phyloP scores from a whole-genome alignment of 2,113 vertebrate species.

The Cisticola juncidis region DNA sequence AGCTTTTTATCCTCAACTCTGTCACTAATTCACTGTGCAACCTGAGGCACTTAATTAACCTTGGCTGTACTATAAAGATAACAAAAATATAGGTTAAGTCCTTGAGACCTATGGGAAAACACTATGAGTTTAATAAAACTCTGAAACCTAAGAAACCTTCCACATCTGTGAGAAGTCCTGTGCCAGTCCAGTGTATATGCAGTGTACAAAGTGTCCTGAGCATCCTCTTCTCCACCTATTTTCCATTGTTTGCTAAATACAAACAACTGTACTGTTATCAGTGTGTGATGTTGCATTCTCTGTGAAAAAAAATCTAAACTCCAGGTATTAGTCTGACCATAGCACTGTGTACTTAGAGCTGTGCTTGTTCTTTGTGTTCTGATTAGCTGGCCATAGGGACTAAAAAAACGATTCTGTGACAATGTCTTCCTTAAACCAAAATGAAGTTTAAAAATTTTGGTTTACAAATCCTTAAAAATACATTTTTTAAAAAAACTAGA shows the following conservation, averaged over 20 bases:
- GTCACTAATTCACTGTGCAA: conserved; percentile 1
- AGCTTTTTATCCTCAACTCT: background rate
- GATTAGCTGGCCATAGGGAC: background rate
- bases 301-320: background rate
- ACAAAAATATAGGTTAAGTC: conserved; percentile 29
- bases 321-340: background rate
- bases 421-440: background rate
- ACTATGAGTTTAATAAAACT: background rate
- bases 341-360: background rate
- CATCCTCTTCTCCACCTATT: background rate
- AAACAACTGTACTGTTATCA: background rate
- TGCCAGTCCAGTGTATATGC: too few species aligned
- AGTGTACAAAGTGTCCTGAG: background rate
- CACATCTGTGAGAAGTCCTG: background rate
- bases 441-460: background rate
- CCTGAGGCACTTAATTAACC: conserved; percentile 50
- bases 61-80: conserved; percentile 7
- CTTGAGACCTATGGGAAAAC: background rate
- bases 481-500: background rate
- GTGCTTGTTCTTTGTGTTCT: background rate
- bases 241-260: background rate
- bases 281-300: background rate
- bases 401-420: background rate
- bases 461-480: background rate
- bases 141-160: background rate